These are phyloP conservation scores for Chrosomus eos DNA, from an alignment of 2,797 vertebrate genomes.

Conservation along the genomic window DNA sequence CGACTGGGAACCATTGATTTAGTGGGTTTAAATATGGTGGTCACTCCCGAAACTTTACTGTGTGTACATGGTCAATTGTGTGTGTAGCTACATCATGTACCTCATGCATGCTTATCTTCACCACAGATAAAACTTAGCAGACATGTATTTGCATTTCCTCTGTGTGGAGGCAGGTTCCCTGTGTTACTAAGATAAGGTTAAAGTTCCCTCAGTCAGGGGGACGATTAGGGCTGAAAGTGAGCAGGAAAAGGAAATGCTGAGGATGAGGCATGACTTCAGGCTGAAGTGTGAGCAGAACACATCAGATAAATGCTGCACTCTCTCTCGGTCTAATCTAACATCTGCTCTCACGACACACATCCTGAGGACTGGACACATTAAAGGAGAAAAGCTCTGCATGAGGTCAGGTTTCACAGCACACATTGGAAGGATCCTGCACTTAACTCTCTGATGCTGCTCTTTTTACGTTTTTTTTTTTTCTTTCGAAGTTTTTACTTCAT, in stretches of 20 bases:
- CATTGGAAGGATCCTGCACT: background rate
- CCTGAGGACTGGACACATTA: background rate
- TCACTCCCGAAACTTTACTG: too few species aligned
- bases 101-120: conserved; percentile 50
- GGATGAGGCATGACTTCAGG: conserved; percentile 48
- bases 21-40: background rate
- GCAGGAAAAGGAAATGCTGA: conserved; percentile 72
- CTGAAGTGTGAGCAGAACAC: conserved; percentile 55
- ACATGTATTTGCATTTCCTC: conserved; percentile 61
- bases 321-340: conserved; percentile 15
- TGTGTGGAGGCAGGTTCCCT: conserved; percentile 57
- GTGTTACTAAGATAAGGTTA: conserved; percentile 71
- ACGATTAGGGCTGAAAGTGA: conserved; percentile 55
- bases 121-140: conserved; percentile 46
- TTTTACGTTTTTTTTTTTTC: too few species aligned
- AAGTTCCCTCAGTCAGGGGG: conserved; percentile 59
- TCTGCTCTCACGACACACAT: conserved; percentile 12
- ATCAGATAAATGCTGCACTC: background rate
- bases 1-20: background rate
- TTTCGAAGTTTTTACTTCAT: too few species aligned
- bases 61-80: background rate
- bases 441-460: too few species aligned
- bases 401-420: background rate
- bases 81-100: conserved; percentile 38
- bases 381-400: background rate